phyloP scores from a whole-genome alignment of 2,888 invertebrate species.

The Callosobruchus maculatus region DNA sequence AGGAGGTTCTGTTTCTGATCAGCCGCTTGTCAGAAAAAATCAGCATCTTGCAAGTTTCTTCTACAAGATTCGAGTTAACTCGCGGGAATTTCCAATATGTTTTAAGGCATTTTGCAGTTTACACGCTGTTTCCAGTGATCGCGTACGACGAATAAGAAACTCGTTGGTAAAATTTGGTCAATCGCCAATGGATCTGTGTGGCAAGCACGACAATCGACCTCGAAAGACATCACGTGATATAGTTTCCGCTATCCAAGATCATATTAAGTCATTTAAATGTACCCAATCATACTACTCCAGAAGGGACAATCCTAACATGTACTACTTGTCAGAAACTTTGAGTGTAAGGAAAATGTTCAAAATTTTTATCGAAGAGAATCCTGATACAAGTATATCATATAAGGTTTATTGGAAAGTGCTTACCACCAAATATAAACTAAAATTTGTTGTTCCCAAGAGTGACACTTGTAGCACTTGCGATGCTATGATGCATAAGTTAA shows the following conservation, averaged over 20 bases:
- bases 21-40: too few species aligned
- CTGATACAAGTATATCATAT: conserved; percentile 4
- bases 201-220: conserved; percentile 6
- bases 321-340: conserved; percentile 6
- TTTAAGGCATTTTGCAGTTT: too few species aligned
- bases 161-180: too few species aligned
- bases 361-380: background rate
- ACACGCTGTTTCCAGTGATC: too few species aligned
- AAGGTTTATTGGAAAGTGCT: conserved; percentile 7
- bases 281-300: conserved; percentile 9
- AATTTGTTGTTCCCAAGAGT: conserved; percentile 10
- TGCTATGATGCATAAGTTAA: conserved; percentile 8
- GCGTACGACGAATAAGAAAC: too few species aligned
- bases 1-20: too few species aligned
- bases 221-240: conserved; percentile 4
- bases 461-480: conserved; percentile 10
- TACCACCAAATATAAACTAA: conserved; percentile 11
- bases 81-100: too few species aligned
- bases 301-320: conserved; percentile 7
- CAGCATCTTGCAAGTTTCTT: too few species aligned
- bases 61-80: too few species aligned
- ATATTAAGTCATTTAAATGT: conserved; percentile 8
- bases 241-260: conserved; percentile 4
- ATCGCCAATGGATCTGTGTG: too few species aligned
- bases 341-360: conserved; percentile 8